Evolutionary conservation across 1,140 invertebrate species (phyloP), one percentile per base, ranked within the genome.

Genomic region (Rhopalosiphum maidis): DNA sequence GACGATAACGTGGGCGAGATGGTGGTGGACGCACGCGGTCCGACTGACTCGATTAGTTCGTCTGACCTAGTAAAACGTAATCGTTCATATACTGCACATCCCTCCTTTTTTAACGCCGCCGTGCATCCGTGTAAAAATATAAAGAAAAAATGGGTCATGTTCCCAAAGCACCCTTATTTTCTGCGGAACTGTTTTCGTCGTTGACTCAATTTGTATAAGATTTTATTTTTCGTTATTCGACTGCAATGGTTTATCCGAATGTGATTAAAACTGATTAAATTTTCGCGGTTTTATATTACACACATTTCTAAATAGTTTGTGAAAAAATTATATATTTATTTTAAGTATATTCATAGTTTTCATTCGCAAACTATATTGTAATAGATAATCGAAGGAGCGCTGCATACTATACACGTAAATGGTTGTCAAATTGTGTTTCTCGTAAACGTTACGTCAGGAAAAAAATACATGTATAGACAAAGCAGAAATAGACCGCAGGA

Each of bases 41-140:
- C 23, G 37, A 15, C 37, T 11, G 35, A 90, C 35, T 41, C 88
- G 51, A 55, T n/a, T 90, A 43, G 41, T 68, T 68, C 41, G 89
- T 90, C 37, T 68, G 89, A 90, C 54, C 54, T 43, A 89, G 25
- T 68, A 90, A 68, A 41, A 68, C 55, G 89, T 21, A 54, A 37
- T 37, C 30, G 48, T 54, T 22, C 54, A 48, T 54, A 54, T 43
- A 85, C 25, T 25, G 35, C 18, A 30, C 86, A n/a, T 18, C n/a
- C 60, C n/a, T 2, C n/a, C 22, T 55, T 77, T 68, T 68, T 77
- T 77, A 77, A 77, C 30, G 15, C 30, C 30, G 30, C 15, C n/a
- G 15, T n/a, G 15, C 15, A 77, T n/a, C n/a, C 30, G 18, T 77
- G 4, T 77, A 77, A 77, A 77, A 83, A 83, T 22, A 37, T 21